phyloP scores from a whole-genome alignment of 2,113 vertebrate genomes.

The Pandion haliaetus region DNA sequence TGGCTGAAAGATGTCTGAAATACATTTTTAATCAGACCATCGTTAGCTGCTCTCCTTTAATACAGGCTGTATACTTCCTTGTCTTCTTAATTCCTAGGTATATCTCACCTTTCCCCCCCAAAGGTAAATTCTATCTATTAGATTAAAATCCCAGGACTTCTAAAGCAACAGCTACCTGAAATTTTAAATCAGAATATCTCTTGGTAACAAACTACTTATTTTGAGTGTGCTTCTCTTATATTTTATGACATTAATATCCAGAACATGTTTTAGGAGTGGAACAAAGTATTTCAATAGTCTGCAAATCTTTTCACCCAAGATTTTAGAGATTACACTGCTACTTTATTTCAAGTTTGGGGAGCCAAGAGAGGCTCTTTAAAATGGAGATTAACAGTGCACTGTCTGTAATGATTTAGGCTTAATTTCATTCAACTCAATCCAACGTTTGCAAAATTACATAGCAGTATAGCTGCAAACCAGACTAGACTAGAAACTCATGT shows the following conservation, averaged over 20 bases:
- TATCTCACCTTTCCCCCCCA: background rate
- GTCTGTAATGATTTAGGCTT: background rate
- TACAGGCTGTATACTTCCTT: background rate
- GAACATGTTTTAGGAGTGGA: background rate
- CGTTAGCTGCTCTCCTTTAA: background rate
- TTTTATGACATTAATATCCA: background rate
- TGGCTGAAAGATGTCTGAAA: background rate
- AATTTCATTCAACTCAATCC: background rate
- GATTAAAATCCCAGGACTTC: background rate
- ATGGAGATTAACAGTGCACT: background rate
- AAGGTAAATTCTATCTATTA: background rate
- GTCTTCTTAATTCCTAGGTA: background rate
- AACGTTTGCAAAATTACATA: background rate
- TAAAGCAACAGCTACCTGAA: background rate
- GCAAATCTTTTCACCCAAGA: background rate
- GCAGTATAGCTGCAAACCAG: background rate
- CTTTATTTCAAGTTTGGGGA: background rate
- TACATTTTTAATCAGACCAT: background rate
- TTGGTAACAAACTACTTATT: background rate
- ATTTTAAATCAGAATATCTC: background rate
- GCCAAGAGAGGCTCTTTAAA: background rate
- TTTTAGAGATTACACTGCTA: background rate
- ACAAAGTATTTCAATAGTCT: background rate
- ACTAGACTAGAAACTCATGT: background rate
- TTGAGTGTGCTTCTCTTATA: background rate